Evolutionary conservation across 2,888 invertebrate species (phyloP).

Genomic region (Limnephilus rhombicus): DNA sequence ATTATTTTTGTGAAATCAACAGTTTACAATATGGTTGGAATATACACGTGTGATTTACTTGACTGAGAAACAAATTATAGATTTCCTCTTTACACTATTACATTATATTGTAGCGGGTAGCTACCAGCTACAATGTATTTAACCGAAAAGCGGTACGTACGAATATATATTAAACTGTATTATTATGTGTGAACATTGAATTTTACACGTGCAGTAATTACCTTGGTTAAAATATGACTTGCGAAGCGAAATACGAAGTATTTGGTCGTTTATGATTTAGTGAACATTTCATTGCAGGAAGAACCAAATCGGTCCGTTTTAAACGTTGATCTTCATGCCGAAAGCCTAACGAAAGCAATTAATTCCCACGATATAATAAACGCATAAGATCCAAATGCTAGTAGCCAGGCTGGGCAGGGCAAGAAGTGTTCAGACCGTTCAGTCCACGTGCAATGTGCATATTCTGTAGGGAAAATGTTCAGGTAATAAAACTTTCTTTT

Average conservation of each 20-base stretch:
- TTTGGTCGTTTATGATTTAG: neutral
- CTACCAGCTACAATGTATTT: too few species aligned
- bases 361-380: conserved; percentile 24
- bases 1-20: too few species aligned
- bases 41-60: too few species aligned
- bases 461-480: neutral
- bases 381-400: neutral
- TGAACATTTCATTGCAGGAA: neutral
- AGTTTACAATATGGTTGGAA: too few species aligned
- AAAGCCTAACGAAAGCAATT: conserved; percentile 35
- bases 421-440: too few species aligned
- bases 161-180: too few species aligned
- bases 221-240: neutral
- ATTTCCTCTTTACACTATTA: too few species aligned
- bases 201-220: neutral
- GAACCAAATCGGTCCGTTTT: neutral
- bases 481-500: conserved; percentile 10
- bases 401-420: neutral
- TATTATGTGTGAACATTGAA: neutral
- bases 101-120: too few species aligned
- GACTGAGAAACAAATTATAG: too few species aligned
- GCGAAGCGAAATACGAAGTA: neutral
- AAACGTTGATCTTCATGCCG: neutral
- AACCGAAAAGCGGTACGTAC: too few species aligned
- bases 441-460: neutral